Conservation (phyloP, 2,113 vertebrate genomes). For the Serilophus lunatus region DNA sequence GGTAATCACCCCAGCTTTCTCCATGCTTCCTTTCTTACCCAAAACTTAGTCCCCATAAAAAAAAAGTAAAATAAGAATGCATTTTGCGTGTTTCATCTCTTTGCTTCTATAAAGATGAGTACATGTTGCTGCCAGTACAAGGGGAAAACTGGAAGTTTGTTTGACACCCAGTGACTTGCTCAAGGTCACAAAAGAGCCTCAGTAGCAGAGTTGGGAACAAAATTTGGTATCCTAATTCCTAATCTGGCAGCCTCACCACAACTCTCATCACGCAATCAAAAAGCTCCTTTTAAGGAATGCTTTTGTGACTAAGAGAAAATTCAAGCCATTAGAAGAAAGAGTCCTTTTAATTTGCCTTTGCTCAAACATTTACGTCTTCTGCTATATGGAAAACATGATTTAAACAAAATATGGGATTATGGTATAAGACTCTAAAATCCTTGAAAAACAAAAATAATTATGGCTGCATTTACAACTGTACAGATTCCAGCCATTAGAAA, state of each 20-base stretch:
- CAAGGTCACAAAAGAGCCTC: conserved; percentile 38
- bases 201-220: conserved; percentile 48
- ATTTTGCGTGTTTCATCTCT: neutral
- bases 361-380: neutral
- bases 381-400: neutral
- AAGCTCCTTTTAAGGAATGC: conserved; percentile 62
- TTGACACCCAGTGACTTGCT: neutral
- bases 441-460: neutral
- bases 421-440: neutral
- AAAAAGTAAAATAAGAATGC: neutral
- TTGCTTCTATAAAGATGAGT: neutral
- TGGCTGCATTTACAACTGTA: neutral
- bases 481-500: neutral
- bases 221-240: conserved; percentile 63
- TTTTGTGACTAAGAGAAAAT: conserved; percentile 60
- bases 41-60: neutral
- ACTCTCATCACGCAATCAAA: conserved; percentile 57
- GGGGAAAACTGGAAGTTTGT: neutral
- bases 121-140: neutral
- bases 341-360: conserved; percentile 17
- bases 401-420: neutral
- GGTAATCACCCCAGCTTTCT: neutral
- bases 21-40: neutral
- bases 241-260: conserved; percentile 49
- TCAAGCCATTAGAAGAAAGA: conserved; percentile 12